Evolutionary conservation across 2,113 vertebrate genomes (phyloP).

Genomic region (Columba janthina): DNA sequence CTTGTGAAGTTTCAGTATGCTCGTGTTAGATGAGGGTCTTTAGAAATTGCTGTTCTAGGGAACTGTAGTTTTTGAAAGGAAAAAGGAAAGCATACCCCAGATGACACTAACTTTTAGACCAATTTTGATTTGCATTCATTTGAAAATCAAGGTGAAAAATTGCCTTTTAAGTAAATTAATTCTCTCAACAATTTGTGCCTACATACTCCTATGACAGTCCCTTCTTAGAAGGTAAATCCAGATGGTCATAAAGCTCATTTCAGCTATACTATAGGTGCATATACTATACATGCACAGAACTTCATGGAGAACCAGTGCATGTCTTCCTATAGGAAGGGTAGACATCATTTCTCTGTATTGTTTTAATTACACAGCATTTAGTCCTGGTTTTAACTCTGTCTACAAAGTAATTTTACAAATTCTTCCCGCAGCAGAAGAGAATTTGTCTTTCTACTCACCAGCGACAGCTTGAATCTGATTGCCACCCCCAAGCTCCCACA

Average conservation of each 20-base stretch:
- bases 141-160: neutral
- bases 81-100: neutral
- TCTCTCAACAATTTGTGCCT: neutral
- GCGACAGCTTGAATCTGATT: neutral
- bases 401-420: neutral
- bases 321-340: accelerated
- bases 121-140: neutral
- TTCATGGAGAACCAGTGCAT: neutral
- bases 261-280: neutral
- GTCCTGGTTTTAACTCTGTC: neutral
- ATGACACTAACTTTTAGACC: neutral
- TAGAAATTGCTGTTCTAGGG: neutral
- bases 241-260: neutral
- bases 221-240: neutral
- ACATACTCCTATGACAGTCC: neutral
- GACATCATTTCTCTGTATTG: neutral
- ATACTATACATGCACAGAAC: neutral
- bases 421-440: neutral
- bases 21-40: neutral
- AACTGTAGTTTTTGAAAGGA: neutral
- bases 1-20: neutral
- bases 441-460: neutral
- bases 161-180: neutral
- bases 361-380: neutral
- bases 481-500: neutral